Conservation (phyloP, 92 coral and sea anemone genomes). For the Bergia puertoricense region DNA sequence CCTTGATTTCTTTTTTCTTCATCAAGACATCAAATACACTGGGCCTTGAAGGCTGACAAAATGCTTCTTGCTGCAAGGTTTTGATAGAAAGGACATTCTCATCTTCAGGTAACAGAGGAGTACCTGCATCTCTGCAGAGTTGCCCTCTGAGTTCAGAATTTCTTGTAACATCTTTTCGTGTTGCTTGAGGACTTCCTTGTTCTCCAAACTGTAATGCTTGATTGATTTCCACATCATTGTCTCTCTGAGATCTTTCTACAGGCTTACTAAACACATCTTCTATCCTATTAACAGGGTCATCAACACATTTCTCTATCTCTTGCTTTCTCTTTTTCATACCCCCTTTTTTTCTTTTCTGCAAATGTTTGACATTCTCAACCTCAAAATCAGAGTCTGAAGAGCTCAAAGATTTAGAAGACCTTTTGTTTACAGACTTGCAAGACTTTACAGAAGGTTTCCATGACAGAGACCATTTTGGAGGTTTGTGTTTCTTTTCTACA, state of each 20-base stretch:
- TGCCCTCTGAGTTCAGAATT: not conserved
- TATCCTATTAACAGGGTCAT: not conserved
- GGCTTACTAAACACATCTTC: not conserved
- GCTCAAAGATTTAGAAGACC: not conserved
- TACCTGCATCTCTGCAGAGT: not conserved
- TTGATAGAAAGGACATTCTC: not conserved
- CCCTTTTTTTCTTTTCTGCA: not conserved
- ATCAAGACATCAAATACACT: constrained; percentile 79
- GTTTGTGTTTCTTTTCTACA: constrained; percentile 7
- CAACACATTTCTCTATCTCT: not conserved
- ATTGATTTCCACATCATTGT: not conserved
- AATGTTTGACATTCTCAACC: not conserved
- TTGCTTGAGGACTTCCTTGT: not conserved
- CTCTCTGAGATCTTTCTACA: not conserved
- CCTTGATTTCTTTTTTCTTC: constrained; percentile 53
- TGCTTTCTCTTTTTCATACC: not conserved
- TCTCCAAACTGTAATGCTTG: not conserved
- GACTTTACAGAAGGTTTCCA: constrained; percentile 39
- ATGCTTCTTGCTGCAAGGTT: not conserved
- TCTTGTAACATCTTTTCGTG: not conserved
- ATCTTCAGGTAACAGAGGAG: not conserved
- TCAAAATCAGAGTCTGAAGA: constrained; percentile 43
- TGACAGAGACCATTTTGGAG: constrained; percentile 15
- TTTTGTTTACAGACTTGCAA: constrained; percentile 7
- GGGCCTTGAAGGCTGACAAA: constrained; percentile 5